phyloP scores from a whole-genome alignment of 2,113 vertebrate species.

The Rhagologus leucostigma region DNA sequence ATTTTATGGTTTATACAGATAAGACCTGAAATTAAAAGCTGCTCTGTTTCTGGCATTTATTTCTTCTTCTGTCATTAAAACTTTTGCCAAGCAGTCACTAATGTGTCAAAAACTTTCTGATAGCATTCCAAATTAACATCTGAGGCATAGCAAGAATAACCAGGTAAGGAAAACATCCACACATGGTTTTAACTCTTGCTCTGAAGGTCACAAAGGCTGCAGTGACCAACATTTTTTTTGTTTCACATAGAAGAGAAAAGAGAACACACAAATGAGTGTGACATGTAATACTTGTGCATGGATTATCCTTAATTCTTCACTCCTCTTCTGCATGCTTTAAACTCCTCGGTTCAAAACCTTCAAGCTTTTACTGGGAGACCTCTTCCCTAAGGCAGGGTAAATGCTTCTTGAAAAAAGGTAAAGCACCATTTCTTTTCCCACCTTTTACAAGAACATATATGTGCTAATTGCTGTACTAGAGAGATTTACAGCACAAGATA shows the following conservation, averaged over 20 bases:
- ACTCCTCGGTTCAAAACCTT: background rate
- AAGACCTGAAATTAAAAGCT: background rate
- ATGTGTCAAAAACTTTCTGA: background rate
- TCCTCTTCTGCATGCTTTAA: background rate
- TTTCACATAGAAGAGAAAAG: background rate
- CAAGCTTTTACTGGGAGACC: background rate
- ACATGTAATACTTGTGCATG: background rate
- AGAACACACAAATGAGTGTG: background rate
- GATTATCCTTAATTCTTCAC: background rate
- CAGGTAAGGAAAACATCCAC: background rate
- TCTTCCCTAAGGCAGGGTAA: background rate
- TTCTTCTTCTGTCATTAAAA: background rate
- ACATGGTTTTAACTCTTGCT: background rate
- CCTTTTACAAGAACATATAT: rapidly evolving
- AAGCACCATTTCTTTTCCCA: background rate
- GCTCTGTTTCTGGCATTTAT: background rate
- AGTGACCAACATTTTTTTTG: background rate
- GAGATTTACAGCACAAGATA: background rate
- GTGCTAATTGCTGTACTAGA: background rate
- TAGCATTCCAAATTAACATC: background rate
- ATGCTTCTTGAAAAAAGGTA: background rate
- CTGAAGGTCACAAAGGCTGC: background rate
- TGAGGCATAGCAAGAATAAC: background rate
- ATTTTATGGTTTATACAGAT: background rate
- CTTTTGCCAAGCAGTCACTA: background rate